Percentiles rank a stretch among this genome's conserved stretches.
phyloP scores from a whole-genome alignment of 1,140 invertebrate species.

The Laupala kohalensis region DNA sequence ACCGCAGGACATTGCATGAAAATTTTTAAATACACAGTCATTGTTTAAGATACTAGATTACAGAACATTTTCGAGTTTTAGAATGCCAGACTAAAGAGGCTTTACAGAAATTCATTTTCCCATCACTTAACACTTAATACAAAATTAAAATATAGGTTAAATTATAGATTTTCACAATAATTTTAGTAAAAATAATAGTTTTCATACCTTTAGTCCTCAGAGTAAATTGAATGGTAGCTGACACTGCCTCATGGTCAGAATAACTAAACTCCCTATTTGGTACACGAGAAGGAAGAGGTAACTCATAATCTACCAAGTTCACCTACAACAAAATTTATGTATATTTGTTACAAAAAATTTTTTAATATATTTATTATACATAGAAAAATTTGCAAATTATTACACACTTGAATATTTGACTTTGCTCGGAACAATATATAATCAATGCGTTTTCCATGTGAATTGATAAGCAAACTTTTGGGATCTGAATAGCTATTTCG shows the following conservation, averaged over 20 bases:
- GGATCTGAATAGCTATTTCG: conserved; percentile 68
- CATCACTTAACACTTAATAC: neutral
- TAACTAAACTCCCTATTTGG: conserved; percentile 60
- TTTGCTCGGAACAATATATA: conserved; percentile 66
- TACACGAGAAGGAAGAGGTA: conserved; percentile 59
- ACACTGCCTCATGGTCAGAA: conserved; percentile 87
- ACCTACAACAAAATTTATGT: conserved; percentile 33
- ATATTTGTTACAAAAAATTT: too few relatives aligned
- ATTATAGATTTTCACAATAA: neutral
- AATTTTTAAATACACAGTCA: too few relatives aligned
- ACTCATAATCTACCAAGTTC: conserved; percentile 43
- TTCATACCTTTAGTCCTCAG: conserved; percentile 21
- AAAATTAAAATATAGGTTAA: neutral
- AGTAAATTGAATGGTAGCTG: conserved; percentile 40
- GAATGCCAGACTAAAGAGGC: neutral
- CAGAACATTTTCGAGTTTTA: neutral
- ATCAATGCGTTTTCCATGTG: conserved; percentile 78
- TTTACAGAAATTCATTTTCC: neutral
- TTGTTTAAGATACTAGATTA: neutral
- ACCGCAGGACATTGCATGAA: too few relatives aligned
- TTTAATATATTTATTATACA: too few relatives aligned
- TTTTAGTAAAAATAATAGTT: neutral
- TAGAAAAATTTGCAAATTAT: conserved; percentile 11
- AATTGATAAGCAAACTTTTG: conserved; percentile 36
- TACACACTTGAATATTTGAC: conserved; percentile 33